A percentile compares a stretch with the other conserved stretches of the same genome.
Evolutionary conservation across 2,797 vertebrate species (phyloP).

Genomic region (Parauchenoglanis punctatus): DNA sequence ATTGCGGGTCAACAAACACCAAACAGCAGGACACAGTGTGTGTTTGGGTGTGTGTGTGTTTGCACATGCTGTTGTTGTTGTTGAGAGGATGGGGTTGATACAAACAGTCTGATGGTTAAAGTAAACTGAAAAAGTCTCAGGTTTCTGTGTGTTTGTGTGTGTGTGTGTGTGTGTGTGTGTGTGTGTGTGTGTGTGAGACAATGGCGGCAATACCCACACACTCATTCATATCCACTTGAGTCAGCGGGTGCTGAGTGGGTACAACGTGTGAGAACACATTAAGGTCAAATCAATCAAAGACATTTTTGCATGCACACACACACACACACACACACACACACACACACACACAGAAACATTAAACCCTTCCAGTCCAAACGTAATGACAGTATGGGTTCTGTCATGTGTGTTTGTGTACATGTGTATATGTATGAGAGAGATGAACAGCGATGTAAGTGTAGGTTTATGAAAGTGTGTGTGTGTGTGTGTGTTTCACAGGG

Average conservation of each 20-base stretch:
- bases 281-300: conserved; percentile 27
- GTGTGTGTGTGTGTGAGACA: background rate
- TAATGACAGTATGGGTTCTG: background rate
- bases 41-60: conserved; percentile 6
- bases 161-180: background rate
- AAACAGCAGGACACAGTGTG: background rate
- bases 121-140: conserved; percentile 21
- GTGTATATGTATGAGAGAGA: background rate
- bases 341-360: background rate
- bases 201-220: conserved; percentile 16
- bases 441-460: background rate
- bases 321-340: background rate
- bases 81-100: background rate
- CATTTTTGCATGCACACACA: background rate
- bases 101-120: conserved; percentile 14
- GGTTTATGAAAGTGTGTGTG: background rate
- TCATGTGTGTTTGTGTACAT: background rate
- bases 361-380: background rate
- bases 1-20: conserved; percentile 13
- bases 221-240: conserved; percentile 22
- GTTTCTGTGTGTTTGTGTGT: background rate
- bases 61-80: background rate
- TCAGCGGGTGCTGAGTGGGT: conserved; percentile 11
- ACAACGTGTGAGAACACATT: conserved; percentile 7
- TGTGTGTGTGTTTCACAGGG: conserved; percentile 3